Evolutionary conservation across 2,888 invertebrate species (phyloP).

Genomic region (Heliconius ethilla): DNA sequence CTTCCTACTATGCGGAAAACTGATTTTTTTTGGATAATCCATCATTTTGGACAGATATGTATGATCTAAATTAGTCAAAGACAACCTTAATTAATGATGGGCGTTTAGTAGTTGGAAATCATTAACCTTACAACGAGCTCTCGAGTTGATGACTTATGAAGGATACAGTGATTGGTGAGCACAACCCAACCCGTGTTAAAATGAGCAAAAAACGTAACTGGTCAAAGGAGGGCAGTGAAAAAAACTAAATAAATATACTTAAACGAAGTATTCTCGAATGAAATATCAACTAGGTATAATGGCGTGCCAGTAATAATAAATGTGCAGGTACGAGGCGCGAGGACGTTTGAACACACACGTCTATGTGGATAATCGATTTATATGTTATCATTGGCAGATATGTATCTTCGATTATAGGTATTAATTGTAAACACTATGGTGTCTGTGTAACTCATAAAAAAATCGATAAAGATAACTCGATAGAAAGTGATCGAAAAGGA

Average conservation of each 20-base stretch:
- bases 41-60: slow-evolving; percentile 19
- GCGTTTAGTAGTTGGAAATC: slow-evolving; percentile 28
- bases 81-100: slow-evolving; percentile 30
- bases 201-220: slow-evolving; percentile 21
- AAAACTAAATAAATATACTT: slow-evolving; percentile 21
- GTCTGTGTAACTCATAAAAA: background rate
- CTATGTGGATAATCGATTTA: slow-evolving; percentile 12
- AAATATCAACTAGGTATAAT: slow-evolving; percentile 15
- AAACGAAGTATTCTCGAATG: slow-evolving; percentile 24
- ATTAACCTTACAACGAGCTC: slow-evolving; percentile 27
- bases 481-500: background rate
- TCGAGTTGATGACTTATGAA: slow-evolving; percentile 18
- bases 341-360: slow-evolving; percentile 19
- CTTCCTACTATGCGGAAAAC: background rate
- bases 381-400: slow-evolving; percentile 8
- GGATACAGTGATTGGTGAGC: slow-evolving; percentile 16
- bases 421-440: background rate
- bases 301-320: slow-evolving; percentile 10
- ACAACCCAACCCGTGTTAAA: slow-evolving; percentile 5
- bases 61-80: slow-evolving; percentile 37
- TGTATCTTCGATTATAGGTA: background rate
- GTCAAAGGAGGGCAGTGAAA: slow-evolving; percentile 3
- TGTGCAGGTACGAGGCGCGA: slow-evolving; percentile 15
- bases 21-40: background rate
- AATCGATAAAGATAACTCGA: background rate